These are phyloP conservation scores for Bembecia ichneumoniformis DNA, from an alignment of 2,888 invertebrate species.

Conservation along the genomic window DNA sequence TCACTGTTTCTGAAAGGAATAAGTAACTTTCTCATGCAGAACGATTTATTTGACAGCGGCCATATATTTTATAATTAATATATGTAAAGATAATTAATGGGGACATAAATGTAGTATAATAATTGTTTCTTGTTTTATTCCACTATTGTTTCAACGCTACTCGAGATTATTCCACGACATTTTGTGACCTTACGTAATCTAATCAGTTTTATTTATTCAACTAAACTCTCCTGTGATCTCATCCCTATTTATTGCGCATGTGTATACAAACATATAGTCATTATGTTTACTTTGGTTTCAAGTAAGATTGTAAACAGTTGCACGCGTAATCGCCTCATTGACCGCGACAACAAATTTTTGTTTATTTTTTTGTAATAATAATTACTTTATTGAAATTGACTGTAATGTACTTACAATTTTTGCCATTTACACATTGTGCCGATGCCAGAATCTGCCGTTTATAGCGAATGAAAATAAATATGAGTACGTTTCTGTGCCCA, in stretches of 20 bases:
- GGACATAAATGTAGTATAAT: constrained; percentile 28
- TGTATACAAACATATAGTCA: constrained; percentile 5
- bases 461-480: too few species aligned
- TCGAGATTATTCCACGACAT: constrained; percentile 37
- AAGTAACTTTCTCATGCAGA: too few species aligned
- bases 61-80: background rate
- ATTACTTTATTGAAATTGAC: too few species aligned
- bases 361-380: too few species aligned
- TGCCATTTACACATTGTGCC: too few species aligned
- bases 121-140: constrained; percentile 56
- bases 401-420: too few species aligned
- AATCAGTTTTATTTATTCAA: constrained; percentile 50
- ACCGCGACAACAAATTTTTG: background rate
- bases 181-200: constrained; percentile 36
- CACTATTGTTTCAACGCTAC: constrained; percentile 47
- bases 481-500: too few species aligned
- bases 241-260: constrained; percentile 40
- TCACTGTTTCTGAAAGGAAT: too few species aligned
- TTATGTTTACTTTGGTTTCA: constrained; percentile 9
- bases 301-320: constrained; percentile 22
- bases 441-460: too few species aligned
- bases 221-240: constrained; percentile 59
- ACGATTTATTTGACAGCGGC: too few species aligned
- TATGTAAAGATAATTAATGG: constrained; percentile 22
- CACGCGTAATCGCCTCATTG: constrained; percentile 15